Conservation (phyloP, 2,113 vertebrate genomes). For the Tupaia chinensis region DNA sequence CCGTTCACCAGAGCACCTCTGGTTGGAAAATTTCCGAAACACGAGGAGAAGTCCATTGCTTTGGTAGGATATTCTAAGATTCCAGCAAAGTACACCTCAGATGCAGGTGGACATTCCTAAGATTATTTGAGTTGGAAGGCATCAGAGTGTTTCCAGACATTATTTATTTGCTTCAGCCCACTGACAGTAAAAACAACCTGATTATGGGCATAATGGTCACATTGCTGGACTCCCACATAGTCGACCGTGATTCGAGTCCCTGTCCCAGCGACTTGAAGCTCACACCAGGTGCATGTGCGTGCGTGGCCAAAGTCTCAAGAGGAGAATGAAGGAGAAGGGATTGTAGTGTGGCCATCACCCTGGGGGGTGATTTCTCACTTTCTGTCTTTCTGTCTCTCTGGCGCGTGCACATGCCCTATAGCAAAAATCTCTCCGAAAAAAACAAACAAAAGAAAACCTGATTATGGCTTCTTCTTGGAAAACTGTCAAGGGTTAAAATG, state of each 20-base stretch:
- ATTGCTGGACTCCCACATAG: too few relatives aligned
- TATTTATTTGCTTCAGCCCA: conserved; percentile 5
- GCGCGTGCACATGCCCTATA: too few relatives aligned
- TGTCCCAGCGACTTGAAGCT: too few relatives aligned
- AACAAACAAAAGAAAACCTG: conserved; percentile 39
- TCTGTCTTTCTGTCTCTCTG: too few relatives aligned
- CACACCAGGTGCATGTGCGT: too few relatives aligned
- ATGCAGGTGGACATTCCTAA: conserved; percentile 28
- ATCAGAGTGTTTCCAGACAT: not conserved
- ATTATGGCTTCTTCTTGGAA: conserved; percentile 35
- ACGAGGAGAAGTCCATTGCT: not conserved
- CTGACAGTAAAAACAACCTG: conserved; percentile 64
- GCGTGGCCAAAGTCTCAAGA: too few relatives aligned
- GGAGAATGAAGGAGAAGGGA: too few relatives aligned
- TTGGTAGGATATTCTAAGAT: not conserved
- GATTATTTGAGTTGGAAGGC: conserved; percentile 1
- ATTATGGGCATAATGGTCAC: not conserved
- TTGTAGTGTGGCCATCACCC: too few relatives aligned
- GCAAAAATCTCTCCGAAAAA: too few relatives aligned
- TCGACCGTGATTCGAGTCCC: too few relatives aligned
- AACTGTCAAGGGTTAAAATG: not conserved
- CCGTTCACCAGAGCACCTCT: not conserved
- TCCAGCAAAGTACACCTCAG: not conserved
- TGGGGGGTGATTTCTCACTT: too few relatives aligned
- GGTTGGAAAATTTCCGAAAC: conserved; percentile 60